A percentile compares a stretch with the other conserved stretches of the same genome.
Evolutionary conservation across 2,888 invertebrate species (phyloP).

Genomic region (Nasonovia ribisnigri): DNA sequence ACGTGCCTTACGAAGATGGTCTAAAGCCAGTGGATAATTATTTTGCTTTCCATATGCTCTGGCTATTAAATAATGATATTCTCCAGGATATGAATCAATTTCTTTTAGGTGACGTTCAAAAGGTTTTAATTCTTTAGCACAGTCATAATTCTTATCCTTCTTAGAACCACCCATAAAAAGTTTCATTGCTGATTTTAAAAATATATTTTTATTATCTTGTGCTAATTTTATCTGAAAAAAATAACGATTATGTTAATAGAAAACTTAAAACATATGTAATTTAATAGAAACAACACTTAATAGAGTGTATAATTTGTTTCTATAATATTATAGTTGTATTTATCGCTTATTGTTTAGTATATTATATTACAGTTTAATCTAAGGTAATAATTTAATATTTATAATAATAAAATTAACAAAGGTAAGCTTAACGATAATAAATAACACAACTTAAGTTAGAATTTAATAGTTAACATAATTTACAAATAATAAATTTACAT

Average conservation of each 20-base stretch:
- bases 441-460: too few species aligned
- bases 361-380: too few species aligned
- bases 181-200: not conserved
- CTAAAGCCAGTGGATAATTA: accelerated
- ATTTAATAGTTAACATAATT: too few species aligned
- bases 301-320: not conserved
- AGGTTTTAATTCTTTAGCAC: not conserved
- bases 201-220: not conserved
- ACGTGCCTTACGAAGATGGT: not conserved
- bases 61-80: not conserved
- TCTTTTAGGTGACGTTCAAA: not conserved
- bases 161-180: not conserved
- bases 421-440: too few species aligned
- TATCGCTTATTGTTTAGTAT: too few species aligned
- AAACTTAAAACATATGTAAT: not conserved
- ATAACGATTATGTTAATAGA: not conserved
- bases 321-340: too few species aligned
- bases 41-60: not conserved
- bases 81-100: not conserved
- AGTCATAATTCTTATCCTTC: not conserved
- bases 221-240: not conserved
- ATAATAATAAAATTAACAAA: too few species aligned
- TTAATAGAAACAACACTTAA: too few species aligned
- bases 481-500: too few species aligned
- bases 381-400: too few species aligned